phyloP scores from a whole-genome alignment of 2,888 invertebrate genomes.

The Spilarctia lutea region DNA sequence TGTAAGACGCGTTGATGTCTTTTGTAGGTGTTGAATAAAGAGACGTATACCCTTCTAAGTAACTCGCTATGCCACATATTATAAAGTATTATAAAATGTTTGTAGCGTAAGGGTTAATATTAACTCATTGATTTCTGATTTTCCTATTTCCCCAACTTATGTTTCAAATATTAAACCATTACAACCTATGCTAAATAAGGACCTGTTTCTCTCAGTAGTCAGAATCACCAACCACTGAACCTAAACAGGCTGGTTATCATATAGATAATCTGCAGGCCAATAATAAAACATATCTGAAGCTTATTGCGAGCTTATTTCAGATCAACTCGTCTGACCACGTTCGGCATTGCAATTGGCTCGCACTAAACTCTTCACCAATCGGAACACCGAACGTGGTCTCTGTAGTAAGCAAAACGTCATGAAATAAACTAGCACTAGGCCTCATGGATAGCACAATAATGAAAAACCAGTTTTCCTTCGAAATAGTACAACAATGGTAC shows the following conservation, averaged over 20 bases:
- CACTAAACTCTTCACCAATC: background rate
- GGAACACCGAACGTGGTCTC: background rate
- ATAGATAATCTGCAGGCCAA: too few relatives aligned
- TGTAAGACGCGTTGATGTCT: constrained; percentile 45
- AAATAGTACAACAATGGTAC: constrained; percentile 7
- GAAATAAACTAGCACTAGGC: background rate
- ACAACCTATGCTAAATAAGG: too few relatives aligned
- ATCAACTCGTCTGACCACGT: background rate
- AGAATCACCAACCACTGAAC: background rate
- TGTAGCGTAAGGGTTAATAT: background rate
- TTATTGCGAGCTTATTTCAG: background rate
- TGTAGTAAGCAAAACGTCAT: background rate
- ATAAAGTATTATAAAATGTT: background rate
- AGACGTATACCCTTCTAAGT: background rate
- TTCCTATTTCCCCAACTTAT: background rate
- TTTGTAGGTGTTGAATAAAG: constrained; percentile 24
- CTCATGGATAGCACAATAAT: background rate
- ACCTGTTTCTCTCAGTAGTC: background rate
- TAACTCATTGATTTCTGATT: background rate
- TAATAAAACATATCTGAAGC: too few relatives aligned
- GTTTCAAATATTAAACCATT: background rate
- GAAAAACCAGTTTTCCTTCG: background rate
- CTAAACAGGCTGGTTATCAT: background rate
- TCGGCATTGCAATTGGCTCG: too few relatives aligned
- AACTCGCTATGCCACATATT: background rate